Evolutionary conservation across 2,113 vertebrate genomes (phyloP).

Genomic region (Monarcha castaneiventris): DNA sequence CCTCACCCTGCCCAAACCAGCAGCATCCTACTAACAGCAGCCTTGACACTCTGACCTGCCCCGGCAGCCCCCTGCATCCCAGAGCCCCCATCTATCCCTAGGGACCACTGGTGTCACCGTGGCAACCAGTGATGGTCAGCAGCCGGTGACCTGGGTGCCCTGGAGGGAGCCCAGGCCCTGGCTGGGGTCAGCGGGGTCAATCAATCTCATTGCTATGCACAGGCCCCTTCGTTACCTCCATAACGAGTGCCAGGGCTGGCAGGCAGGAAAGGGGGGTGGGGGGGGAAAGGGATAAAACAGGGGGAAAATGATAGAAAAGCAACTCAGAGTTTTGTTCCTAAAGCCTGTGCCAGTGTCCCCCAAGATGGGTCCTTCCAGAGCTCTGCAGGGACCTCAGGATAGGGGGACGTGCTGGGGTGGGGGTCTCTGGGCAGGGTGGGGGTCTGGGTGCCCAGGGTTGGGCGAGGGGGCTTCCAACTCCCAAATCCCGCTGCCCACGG

Average conservation of each 20-base stretch:
- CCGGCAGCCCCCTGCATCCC: background rate
- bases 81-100: background rate
- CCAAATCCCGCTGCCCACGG: background rate
- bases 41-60: background rate
- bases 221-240: conserved; percentile 2
- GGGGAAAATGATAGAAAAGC: accelerated
- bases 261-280: background rate
- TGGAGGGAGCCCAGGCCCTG: conserved; percentile 60
- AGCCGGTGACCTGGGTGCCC: conserved; percentile 63
- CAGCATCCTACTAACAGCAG: background rate
- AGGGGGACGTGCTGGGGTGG: background rate
- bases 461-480: accelerated
- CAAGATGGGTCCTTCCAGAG: background rate
- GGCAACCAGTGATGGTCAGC: conserved; percentile 70
- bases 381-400: background rate
- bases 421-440: background rate
- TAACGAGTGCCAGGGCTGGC: background rate
- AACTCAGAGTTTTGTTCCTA: background rate
- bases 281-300: accelerated
- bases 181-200: conserved; percentile 66
- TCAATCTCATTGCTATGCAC: conserved; percentile 74
- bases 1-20: background rate
- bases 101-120: conserved; percentile 40
- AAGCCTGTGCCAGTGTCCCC: background rate
- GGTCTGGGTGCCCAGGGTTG: background rate